Evolutionary conservation across 2,113 vertebrate genomes (phyloP), one percentile per base, ranked within the genome.

Genomic region (Panurus biarmicus): DNA sequence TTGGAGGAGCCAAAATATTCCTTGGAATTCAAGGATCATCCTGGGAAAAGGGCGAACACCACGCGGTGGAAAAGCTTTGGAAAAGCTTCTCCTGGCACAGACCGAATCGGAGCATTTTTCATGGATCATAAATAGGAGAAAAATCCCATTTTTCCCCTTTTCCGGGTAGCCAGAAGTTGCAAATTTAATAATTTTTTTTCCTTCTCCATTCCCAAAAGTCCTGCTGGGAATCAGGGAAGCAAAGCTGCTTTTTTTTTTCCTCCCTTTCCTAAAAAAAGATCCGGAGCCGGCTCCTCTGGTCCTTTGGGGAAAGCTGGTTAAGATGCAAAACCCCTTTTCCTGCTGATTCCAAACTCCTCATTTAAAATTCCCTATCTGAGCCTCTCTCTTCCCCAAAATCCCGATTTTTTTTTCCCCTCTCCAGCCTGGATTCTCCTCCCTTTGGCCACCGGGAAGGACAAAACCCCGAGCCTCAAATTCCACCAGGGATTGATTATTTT

Each of bases 101-200:
- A 54, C 2, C 0, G 0, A 31, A 31, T 1, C 1, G 2, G 5
- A 1, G 14, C 33, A 12, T 74, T 85, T 80, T n/a, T 47, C 14
- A 54, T 4, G 8, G 50, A 28, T 57, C 36, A 21, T 4, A 65
- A 75, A 29, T 1, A 22, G 16, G 31, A 33, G 31, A 33, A 77
- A n/a, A 12, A 4, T 1, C 5, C 2, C 3, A 0, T 3, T 44
- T 67, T 10, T 0, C 9, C 7, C 9, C 15, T 17, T 61, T 84
- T 81, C 33, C 57, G 17, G 16, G 9, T 33, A 24, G 12, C 11
- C n/a, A 47, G 6, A 12, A 9, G 33, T 25, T 7, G 2, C 9
- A 19, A 6, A 60, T 28, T 36, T 65, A 40, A 58, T 42, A 45
- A 3, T 7, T 20, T 11, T 2, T 5, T 23, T 25, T 35, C 5